Conservation (phyloP, 2,113 vertebrate species). For the Plecotus auritus region DNA sequence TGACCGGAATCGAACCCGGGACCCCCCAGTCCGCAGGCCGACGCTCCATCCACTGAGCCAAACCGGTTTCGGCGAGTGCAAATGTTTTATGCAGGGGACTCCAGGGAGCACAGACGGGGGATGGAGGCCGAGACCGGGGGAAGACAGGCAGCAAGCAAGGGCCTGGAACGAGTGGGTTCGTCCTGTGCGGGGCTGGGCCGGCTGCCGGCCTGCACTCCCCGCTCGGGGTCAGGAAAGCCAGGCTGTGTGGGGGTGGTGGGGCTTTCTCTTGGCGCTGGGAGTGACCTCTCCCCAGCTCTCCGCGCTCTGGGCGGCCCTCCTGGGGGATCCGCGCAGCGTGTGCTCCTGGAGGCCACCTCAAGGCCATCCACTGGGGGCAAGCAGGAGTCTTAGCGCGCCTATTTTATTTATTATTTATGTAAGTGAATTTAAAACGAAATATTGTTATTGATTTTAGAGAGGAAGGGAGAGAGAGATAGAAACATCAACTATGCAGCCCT, state of each 20-base stretch:
- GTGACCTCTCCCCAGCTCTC: background rate
- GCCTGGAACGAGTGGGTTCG: background rate
- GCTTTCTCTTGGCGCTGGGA: background rate
- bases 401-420: background rate
- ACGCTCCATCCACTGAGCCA: too few species aligned
- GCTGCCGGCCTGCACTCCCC: background rate
- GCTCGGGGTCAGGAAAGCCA: background rate
- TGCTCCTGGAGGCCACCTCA: background rate
- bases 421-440: too few species aligned
- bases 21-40: too few species aligned
- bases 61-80: too few species aligned
- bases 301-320: background rate
- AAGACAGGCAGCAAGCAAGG: background rate
- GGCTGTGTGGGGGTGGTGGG: background rate
- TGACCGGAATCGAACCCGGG: too few species aligned
- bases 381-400: background rate
- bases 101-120: background rate
- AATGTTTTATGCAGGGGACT: background rate
- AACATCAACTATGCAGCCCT: too few species aligned
- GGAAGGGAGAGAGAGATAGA: too few species aligned
- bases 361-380: background rate
- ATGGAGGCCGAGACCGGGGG: background rate
- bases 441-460: too few species aligned
- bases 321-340: too few species aligned
- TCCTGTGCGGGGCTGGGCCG: background rate